Conservation (phyloP, 2,113 vertebrate genomes). For the Chlorodrepanis virens region DNA sequence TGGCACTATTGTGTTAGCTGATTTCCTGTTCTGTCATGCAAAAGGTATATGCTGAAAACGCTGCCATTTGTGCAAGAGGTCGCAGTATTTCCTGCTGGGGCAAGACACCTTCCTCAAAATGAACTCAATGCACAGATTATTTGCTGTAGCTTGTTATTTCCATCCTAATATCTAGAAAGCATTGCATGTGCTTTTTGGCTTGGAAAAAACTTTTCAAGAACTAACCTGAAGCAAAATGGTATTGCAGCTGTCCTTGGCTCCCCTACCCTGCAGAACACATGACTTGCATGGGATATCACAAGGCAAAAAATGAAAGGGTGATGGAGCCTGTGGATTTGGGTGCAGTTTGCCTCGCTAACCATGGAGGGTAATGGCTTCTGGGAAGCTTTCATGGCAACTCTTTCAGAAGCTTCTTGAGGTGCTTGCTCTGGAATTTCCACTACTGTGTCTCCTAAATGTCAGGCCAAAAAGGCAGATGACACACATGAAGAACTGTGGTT, state of each 20-base stretch:
- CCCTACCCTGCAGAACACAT: too few relatives aligned
- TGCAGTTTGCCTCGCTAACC: background rate
- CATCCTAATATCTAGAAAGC: background rate
- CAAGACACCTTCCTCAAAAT: background rate
- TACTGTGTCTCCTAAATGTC: background rate
- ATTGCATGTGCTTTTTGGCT: background rate
- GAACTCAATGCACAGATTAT: background rate
- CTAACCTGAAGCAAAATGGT: background rate
- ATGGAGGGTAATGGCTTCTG: background rate
- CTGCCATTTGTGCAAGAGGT: background rate
- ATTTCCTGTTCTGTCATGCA: background rate
- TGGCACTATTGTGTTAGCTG: background rate
- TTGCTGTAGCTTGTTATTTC: background rate
- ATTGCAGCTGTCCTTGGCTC: background rate
- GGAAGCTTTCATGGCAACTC: background rate
- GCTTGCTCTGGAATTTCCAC: background rate
- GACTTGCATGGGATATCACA: background rate
- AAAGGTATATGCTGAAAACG: background rate
- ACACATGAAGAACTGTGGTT: background rate
- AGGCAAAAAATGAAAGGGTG: background rate
- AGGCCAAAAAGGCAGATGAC: background rate
- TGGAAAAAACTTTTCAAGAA: background rate
- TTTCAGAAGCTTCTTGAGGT: background rate
- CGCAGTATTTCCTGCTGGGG: background rate
- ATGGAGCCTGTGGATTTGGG: fast-evolving